Evolutionary conservation across 2,797 vertebrate species (phyloP).

Genomic region (Bradypus variegatus): DNA sequence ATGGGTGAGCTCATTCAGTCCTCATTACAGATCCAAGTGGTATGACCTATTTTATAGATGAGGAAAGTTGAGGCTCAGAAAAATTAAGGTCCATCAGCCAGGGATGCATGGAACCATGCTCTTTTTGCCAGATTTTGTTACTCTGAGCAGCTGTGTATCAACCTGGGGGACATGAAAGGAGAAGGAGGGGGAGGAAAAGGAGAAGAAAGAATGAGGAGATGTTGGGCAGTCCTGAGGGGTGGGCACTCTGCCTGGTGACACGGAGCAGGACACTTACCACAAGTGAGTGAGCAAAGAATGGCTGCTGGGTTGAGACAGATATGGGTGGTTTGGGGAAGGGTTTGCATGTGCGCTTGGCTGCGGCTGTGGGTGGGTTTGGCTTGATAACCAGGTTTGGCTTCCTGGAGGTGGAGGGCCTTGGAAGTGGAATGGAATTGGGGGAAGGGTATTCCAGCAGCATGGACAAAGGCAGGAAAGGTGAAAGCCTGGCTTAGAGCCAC

Average conservation of each 20-base stretch:
- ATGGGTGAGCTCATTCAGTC: neutral
- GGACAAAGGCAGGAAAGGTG: neutral
- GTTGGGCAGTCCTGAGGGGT: neutral
- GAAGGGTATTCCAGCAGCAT: neutral
- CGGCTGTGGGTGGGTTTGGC: neutral
- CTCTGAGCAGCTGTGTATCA: neutral
- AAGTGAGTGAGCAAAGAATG: neutral
- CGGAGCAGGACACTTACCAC: accelerated
- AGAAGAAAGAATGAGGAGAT: neutral
- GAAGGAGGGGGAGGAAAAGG: neutral
- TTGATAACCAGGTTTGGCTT: slow-evolving; percentile 12
- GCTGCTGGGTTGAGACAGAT: neutral
- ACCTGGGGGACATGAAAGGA: neutral
- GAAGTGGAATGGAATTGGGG: neutral
- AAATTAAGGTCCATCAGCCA: neutral
- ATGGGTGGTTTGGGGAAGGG: neutral
- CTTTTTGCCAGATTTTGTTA: neutral
- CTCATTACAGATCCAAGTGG: neutral
- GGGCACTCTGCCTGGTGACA: neutral
- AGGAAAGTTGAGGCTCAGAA: slow-evolving; percentile 19
- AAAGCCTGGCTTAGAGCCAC: neutral
- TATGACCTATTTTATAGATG: neutral
- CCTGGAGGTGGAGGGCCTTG: neutral
- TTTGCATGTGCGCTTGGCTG: neutral
- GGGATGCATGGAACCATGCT: neutral